Base-by-base conservation (phyloP, 2,797 vertebrate genomes). In the Danio kyathit region DNA sequence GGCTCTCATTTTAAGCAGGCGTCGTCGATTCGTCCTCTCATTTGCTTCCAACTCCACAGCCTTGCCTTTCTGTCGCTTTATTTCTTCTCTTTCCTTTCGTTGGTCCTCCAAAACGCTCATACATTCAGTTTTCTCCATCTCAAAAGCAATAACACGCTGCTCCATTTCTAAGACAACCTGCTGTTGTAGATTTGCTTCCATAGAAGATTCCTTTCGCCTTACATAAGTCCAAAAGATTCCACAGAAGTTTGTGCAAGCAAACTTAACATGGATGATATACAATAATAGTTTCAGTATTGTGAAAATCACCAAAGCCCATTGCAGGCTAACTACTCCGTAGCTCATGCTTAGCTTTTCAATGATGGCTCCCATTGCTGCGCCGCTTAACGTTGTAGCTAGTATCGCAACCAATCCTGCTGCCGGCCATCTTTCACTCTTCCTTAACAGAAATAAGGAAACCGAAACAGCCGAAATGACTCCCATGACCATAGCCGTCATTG, bases 381-480 rank as follows among this genome's bases (percentile, higher is more conserved):
- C 92, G 0, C 91, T 91, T 13, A 87, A 80, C 0, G 90, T 91
- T 16, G 86, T 86, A 44, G 89, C 88, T 0, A 91, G 13, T 13
- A 86, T 84, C 0, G 89, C 91, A 0, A 88, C 88, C 1, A 92
- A n/a, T 59, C 91, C 92, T 8, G 83, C 83, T 0, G 77, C 73
- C 3, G 65, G 52, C 91, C 91, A 93, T 79, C 90, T 57, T 0
- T 60, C 40, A 10, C 79, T 85, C 57, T 76, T 85, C 21, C 75
- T 82, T 0, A 76, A 80, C 7, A 89, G 88, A 40, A 89, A 14
- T 0, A 91, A 90, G 16, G 87, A 83, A 0, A 88, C 57, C 0
- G 38, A 81, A 0, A 91, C 87, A 2, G 92, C 91, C 9, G 89
- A 65, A 48, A 90, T 86, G 54, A 93, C 90, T 40, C 93, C 92